phyloP scores from a whole-genome alignment of 2,888 invertebrate genomes.

The Trissoscelio sp. region DNA sequence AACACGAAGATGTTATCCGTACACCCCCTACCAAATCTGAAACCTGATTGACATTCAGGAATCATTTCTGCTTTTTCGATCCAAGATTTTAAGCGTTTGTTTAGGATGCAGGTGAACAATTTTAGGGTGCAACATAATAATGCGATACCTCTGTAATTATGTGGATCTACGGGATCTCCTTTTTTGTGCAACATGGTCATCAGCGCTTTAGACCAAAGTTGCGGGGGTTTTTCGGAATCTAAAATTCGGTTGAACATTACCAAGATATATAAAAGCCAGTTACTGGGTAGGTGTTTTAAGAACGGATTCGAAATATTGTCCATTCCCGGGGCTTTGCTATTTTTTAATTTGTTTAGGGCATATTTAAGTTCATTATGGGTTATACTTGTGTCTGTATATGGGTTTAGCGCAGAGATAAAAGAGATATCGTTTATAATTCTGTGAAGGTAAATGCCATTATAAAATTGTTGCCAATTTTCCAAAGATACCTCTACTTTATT shows the following conservation, averaged over 20 bases:
- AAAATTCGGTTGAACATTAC: slow-evolving; percentile 10
- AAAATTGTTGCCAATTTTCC: slow-evolving; percentile 4
- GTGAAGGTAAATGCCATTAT: not conserved
- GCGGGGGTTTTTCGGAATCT: not conserved
- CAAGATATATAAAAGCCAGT: not conserved
- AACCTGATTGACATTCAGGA: slow-evolving; percentile 25
- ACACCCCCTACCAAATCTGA: not conserved
- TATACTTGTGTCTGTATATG: not conserved
- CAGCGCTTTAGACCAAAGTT: not conserved
- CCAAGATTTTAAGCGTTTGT: not conserved
- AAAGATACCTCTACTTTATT: not conserved
- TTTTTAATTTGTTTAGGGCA: not conserved
- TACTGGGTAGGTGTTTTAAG: not conserved
- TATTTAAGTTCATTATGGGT: not conserved
- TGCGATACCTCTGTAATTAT: slow-evolving; percentile 28
- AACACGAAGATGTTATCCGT: slow-evolving; percentile 13
- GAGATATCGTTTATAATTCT: not conserved
- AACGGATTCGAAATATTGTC: slow-evolving; percentile 7
- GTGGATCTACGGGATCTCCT: not conserved
- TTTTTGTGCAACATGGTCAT: slow-evolving; percentile 17
- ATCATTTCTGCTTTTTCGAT: not conserved
- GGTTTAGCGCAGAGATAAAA: not conserved
- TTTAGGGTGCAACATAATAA: slow-evolving; percentile 6
- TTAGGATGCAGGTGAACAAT: slow-evolving; percentile 1
- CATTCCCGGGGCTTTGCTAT: slow-evolving; percentile 12